A percentile compares a stretch with the other conserved stretches of the same genome.
Evolutionary conservation across 2,797 vertebrate species (phyloP).

Genomic region (Gastrophryne carolinensis): DNA sequence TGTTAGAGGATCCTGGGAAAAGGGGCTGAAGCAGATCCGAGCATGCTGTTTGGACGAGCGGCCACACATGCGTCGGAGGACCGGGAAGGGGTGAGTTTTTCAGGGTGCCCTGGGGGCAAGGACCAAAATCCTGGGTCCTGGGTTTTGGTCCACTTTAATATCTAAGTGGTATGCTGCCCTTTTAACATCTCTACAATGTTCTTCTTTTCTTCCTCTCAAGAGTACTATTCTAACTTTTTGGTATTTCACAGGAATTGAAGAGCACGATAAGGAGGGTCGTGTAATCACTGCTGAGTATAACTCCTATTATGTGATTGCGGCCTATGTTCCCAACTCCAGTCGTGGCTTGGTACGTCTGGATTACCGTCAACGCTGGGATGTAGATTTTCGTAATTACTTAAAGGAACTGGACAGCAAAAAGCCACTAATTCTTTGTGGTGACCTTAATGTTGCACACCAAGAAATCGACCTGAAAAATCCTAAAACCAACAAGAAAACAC

Average conservation of each 20-base stretch:
- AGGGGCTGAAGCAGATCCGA: no score
- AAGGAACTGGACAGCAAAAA: slow-evolving; percentile 77
- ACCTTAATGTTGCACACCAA: slow-evolving; percentile 88
- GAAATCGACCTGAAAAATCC: slow-evolving; percentile 90
- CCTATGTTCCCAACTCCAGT: slow-evolving; percentile 83
- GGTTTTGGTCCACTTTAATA: no score
- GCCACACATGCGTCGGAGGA: no score
- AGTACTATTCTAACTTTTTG: no score
- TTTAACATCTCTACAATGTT: no score
- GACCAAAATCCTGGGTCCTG: no score
- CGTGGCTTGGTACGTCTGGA: slow-evolving; percentile 81
- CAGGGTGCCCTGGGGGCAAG: no score
- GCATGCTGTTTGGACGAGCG: no score
- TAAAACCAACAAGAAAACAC: slow-evolving; percentile 86
- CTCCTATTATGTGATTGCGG: slow-evolving; percentile 78
- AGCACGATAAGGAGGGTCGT: slow-evolving; percentile 88
- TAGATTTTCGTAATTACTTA: slow-evolving; percentile 78
- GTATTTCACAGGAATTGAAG: slow-evolving; percentile 77
- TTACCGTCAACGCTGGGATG: slow-evolving; percentile 87
- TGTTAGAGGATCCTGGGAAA: no score
- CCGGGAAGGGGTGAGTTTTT: no score
- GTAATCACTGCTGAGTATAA: slow-evolving; percentile 88
- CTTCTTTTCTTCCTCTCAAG: no score
- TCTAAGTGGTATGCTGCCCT: no score
- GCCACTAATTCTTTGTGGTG: slow-evolving; percentile 83